Conservation (phyloP, 2,113 vertebrate genomes). For the Nothocercus julius region DNA sequence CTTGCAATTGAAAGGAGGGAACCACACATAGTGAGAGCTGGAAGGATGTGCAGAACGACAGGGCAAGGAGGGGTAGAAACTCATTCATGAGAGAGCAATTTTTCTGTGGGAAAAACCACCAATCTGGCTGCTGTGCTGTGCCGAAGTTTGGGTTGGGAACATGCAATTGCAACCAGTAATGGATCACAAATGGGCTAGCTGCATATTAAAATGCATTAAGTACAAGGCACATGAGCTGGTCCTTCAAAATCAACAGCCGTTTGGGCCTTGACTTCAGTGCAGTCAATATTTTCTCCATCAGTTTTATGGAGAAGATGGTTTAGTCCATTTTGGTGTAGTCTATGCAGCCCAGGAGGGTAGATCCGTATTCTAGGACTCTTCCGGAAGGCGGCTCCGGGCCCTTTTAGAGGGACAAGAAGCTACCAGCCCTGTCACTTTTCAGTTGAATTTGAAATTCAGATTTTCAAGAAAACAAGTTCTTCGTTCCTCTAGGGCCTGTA, state of each 20-base stretch:
- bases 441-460: neutral
- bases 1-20: slow-evolving; percentile 17
- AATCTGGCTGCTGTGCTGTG: neutral
- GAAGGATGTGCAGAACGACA: neutral
- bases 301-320: neutral
- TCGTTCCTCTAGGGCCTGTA: neutral
- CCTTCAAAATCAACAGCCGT: neutral
- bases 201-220: neutral
- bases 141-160: neutral
- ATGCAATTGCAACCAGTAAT: neutral
- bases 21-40: neutral
- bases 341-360: fast-evolving
- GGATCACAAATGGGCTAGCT: neutral
- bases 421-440: neutral
- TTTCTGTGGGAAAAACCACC: neutral
- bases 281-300: neutral
- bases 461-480: neutral
- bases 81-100: neutral
- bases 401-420: neutral
- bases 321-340: neutral
- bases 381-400: neutral
- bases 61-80: neutral
- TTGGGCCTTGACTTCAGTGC: neutral
- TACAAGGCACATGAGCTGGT: neutral
- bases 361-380: neutral